Evolutionary conservation across 2,888 invertebrate genomes (phyloP).

Genomic region (Limenitis camilla): DNA sequence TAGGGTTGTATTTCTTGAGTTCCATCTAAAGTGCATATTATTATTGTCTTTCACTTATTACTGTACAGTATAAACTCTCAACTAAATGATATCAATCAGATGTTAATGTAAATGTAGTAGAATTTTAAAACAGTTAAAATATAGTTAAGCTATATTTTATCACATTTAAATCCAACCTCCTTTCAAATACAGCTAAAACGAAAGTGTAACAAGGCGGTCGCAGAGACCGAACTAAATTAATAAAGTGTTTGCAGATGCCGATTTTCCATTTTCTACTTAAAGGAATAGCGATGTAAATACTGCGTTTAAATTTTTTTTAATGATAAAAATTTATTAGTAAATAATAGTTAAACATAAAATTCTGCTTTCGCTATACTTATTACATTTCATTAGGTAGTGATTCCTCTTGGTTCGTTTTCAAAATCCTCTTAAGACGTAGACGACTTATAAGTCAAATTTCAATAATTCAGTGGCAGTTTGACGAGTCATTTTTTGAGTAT

Average conservation of each 20-base stretch:
- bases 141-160: neutral
- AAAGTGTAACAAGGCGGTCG: slow-evolving; percentile 16
- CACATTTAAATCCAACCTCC: slow-evolving; percentile 2
- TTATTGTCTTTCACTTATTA: no score
- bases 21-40: no score
- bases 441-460: neutral
- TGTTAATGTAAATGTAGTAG: neutral
- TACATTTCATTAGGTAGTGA: no score
- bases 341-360: no score
- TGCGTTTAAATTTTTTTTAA: slow-evolving; percentile 1
- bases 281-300: slow-evolving; percentile 8
- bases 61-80: no score
- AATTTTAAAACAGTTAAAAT: neutral
- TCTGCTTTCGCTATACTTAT: no score
- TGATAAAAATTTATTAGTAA: neutral
- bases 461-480: neutral
- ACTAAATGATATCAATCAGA: no score
- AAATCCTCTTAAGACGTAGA: no score
- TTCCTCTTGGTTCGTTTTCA: neutral
- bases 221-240: slow-evolving; percentile 21
- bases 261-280: slow-evolving; percentile 21
- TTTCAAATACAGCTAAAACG: slow-evolving; percentile 6
- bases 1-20: no score
- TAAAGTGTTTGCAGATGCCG: slow-evolving; percentile 23
- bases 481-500: no score